Conservation (phyloP, 1,140 invertebrate genomes). For the Drosophila dunni region DNA sequence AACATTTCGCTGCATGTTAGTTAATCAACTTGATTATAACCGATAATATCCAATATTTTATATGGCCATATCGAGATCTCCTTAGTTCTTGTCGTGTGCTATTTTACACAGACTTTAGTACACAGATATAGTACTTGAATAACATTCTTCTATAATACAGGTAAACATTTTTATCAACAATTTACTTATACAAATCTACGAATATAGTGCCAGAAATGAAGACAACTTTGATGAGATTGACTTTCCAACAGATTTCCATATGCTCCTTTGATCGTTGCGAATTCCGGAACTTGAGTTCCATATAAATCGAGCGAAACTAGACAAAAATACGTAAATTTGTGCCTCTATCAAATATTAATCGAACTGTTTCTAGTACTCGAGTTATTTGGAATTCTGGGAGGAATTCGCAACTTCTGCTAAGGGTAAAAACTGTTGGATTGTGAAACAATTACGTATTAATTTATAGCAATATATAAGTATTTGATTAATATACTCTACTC, state of each 20-base stretch:
- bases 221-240: slow-evolving; percentile 43
- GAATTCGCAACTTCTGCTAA: slow-evolving; percentile 11
- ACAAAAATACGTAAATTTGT: slow-evolving; percentile 41
- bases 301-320: not conserved
- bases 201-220: slow-evolving; percentile 60
- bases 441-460: slow-evolving; percentile 47
- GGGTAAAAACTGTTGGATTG: slow-evolving; percentile 25
- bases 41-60: slow-evolving; percentile 2
- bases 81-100: slow-evolving; percentile 19
- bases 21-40: not conserved
- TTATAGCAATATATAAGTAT: slow-evolving; percentile 58
- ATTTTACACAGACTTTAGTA: slow-evolving; percentile 18
- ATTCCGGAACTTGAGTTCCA: not conserved
- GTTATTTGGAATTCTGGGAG: slow-evolving; percentile 1
- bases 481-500: slow-evolving; percentile 31
- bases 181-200: slow-evolving; percentile 27
- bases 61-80: slow-evolving; percentile 35
- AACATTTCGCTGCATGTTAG: slow-evolving; percentile 32
- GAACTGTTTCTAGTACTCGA: slow-evolving; percentile 34
- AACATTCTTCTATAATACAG: slow-evolving; percentile 42
- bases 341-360: slow-evolving; percentile 27
- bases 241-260: slow-evolving; percentile 20
- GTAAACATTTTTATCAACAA: slow-evolving; percentile 28
- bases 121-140: slow-evolving; percentile 4
- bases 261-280: slow-evolving; percentile 36